Evolutionary conservation across 1,140 invertebrate species (phyloP).

Genomic region (Stenopsyche tienmushanensis): DNA sequence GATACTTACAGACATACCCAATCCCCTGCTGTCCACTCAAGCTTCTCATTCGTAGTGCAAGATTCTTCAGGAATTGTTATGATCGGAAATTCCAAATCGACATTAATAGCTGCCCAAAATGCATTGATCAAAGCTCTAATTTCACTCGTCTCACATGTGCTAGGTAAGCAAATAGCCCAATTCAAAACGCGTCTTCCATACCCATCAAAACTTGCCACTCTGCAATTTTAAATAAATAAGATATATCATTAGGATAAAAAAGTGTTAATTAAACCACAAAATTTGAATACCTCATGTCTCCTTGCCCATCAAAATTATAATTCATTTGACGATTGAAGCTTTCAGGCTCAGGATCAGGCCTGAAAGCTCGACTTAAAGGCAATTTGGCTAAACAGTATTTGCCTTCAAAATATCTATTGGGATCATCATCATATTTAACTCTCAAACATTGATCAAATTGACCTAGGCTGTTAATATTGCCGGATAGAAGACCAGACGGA

Average conservation of each 20-base stretch:
- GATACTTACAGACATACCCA: conserved; percentile 10
- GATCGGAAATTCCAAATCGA: not conserved
- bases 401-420: not conserved
- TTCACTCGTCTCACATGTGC: not conserved
- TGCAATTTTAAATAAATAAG: not conserved
- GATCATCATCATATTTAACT: not conserved
- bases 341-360: too few relatives aligned
- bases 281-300: not conserved
- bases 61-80: conserved; percentile 1
- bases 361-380: not conserved
- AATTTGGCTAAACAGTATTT: not conserved
- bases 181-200: not conserved
- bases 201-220: conserved; percentile 4
- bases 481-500: not conserved
- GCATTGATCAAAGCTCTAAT: not conserved
- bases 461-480: conserved; percentile 12
- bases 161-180: conserved; percentile 11
- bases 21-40: not conserved
- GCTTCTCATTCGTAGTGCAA: not conserved
- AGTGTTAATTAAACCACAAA: not conserved
- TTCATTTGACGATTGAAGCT: too few relatives aligned
- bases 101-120: not conserved
- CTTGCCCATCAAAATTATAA: not conserved
- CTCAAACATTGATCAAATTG: conserved; percentile 8
- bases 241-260: too few relatives aligned